phyloP scores from a whole-genome alignment of 2,888 invertebrate species.

The Limnephilus auricula region DNA sequence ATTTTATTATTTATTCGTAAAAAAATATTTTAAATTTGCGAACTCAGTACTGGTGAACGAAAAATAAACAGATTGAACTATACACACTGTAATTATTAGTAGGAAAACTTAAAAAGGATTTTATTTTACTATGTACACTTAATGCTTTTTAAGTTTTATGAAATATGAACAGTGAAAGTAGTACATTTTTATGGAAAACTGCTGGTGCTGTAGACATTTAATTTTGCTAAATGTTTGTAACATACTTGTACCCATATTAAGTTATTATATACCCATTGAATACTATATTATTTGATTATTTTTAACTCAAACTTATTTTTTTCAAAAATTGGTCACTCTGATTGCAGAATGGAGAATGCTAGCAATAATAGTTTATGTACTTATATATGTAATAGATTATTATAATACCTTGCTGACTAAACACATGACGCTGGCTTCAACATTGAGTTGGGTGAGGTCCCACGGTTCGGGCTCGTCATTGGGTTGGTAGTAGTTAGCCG shows the following conservation, averaged over 20 bases:
- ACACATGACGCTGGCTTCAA: slow-evolving; percentile 92
- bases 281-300: neutral
- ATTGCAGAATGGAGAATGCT: neutral
- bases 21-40: neutral
- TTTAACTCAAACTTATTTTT: neutral
- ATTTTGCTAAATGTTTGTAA: neutral
- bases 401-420: slow-evolving; percentile 83
- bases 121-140: too few species aligned
- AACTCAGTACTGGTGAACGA: neutral
- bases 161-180: neutral
- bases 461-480: slow-evolving; percentile 91
- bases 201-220: neutral
- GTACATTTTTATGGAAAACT: too few species aligned
- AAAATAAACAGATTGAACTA: neutral
- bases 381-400: neutral
- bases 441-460: slow-evolving; percentile 90
- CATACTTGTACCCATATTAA: neutral
- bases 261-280: too few species aligned
- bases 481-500: slow-evolving; percentile 87
- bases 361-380: neutral
- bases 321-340: neutral
- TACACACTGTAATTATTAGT: neutral
- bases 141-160: too few species aligned
- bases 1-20: too few species aligned
- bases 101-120: too few species aligned